These are phyloP conservation scores for Hoplias malabaricus DNA, from an alignment of 2,113 vertebrate genomes.

Conservation along the genomic window DNA sequence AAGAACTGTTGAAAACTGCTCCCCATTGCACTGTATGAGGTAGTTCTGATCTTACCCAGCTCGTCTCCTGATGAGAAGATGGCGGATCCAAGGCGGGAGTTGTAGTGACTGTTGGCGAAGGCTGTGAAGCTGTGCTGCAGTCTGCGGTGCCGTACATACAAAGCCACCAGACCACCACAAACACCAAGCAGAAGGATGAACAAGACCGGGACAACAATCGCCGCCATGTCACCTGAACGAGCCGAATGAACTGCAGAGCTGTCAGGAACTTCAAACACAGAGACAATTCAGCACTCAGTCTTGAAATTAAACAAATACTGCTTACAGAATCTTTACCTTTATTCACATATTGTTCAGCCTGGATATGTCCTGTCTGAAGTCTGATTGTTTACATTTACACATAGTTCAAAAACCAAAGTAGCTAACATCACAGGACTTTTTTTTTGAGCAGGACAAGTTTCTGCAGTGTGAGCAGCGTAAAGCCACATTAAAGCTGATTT, in stretches of 20 bases:
- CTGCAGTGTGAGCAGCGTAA: too few species aligned
- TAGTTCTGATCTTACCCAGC: constrained; percentile 75
- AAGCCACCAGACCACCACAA: constrained; percentile 79
- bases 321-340: background rate
- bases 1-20: too few species aligned
- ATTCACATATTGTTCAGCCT: too few species aligned
- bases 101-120: constrained; percentile 98
- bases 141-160: constrained; percentile 87
- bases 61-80: constrained; percentile 97
- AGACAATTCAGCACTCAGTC: background rate
- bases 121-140: constrained; percentile 93
- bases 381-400: too few species aligned
- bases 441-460: too few species aligned
- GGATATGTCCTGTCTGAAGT: too few species aligned
- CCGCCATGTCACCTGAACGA: constrained; percentile 80
- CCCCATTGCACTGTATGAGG: too few species aligned
- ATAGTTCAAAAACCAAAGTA: too few species aligned
- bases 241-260: constrained; percentile 46
- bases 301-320: background rate
- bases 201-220: constrained; percentile 89
- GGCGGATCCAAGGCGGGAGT: constrained; percentile 91
- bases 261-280: constrained; percentile 54
- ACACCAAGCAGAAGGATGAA: constrained; percentile 88
- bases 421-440: too few species aligned
- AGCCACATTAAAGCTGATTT: too few species aligned